These are phyloP conservation scores for Hecatera dysodea DNA, from an alignment of 2,888 invertebrate species.

Conservation along the genomic window DNA sequence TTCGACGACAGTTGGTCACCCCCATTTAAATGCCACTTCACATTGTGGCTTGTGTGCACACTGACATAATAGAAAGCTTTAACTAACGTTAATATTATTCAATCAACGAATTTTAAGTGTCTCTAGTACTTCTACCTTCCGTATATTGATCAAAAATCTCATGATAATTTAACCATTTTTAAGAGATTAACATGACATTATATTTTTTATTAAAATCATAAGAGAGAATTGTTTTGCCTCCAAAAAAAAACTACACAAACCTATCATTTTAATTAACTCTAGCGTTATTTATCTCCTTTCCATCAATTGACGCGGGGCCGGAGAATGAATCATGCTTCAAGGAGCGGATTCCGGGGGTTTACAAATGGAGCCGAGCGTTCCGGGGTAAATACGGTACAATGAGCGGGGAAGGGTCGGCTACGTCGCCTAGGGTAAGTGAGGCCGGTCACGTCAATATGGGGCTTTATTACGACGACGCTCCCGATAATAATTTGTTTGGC, in stretches of 20 bases:
- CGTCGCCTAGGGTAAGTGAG: slow-evolving; percentile 88
- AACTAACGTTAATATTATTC: slow-evolving; percentile 81
- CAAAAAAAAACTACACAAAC: background rate
- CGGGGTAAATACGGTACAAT: slow-evolving; percentile 90
- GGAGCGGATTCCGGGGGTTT: slow-evolving; percentile 90
- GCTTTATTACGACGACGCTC: slow-evolving; percentile 86
- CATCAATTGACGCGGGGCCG: slow-evolving; percentile 83
- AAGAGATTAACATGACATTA: background rate
- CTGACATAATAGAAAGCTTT: slow-evolving; percentile 81
- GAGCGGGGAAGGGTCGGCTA: slow-evolving; percentile 87
- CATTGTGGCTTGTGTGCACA: slow-evolving; percentile 89
- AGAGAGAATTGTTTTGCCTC: background rate
- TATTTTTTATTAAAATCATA: background rate
- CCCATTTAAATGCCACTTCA: slow-evolving; percentile 89
- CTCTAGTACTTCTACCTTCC: slow-evolving; percentile 36
- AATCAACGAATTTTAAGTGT: slow-evolving; percentile 67
- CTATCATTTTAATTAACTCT: slow-evolving; percentile 56
- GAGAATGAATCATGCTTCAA: slow-evolving; percentile 90
- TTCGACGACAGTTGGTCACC: slow-evolving; percentile 90
- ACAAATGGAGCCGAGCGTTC: slow-evolving; percentile 89
- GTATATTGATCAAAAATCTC: slow-evolving; percentile 12
- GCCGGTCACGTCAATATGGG: slow-evolving; percentile 89
- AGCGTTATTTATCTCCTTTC: slow-evolving; percentile 80
- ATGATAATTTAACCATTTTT: background rate
- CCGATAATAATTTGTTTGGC: slow-evolving; percentile 86